Conservation (phyloP, 2,113 vertebrate species). For the Muscicapa adusta region DNA sequence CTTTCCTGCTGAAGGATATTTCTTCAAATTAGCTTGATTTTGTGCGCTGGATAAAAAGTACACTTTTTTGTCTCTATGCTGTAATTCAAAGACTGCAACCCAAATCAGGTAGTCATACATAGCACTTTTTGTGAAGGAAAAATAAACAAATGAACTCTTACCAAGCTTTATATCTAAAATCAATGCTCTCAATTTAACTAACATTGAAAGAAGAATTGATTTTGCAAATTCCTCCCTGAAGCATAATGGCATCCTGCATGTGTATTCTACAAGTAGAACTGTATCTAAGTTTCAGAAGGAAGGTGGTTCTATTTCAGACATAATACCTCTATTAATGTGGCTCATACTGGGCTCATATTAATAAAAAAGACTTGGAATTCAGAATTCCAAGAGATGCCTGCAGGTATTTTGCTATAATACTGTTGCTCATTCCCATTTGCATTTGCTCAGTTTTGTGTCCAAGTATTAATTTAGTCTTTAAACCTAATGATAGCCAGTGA, state of each 20-base stretch:
- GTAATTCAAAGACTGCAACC: neutral
- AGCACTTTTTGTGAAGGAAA: neutral
- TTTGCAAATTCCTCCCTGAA: conserved; percentile 6
- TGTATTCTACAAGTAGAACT: neutral
- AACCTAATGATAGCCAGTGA: neutral
- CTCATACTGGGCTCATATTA: neutral
- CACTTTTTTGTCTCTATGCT: neutral
- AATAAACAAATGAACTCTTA: conserved; percentile 17
- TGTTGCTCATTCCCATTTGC: neutral
- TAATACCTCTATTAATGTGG: neutral
- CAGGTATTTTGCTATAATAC: neutral
- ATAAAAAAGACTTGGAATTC: neutral
- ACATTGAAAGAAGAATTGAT: conserved; percentile 28
- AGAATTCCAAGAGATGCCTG: neutral
- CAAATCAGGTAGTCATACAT: neutral
- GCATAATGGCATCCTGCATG: neutral
- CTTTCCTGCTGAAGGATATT: neutral
- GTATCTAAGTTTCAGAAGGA: neutral
- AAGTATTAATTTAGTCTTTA: neutral
- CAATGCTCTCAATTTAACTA: conserved; percentile 40
- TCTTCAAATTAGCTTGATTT: neutral
- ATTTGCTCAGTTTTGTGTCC: neutral
- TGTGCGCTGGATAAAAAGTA: neutral
- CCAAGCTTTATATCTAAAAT: conserved; percentile 20
- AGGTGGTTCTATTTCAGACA: neutral